Evolutionary conservation across 1,140 invertebrate species (phyloP).

Genomic region (Wiebesia pumilae): DNA sequence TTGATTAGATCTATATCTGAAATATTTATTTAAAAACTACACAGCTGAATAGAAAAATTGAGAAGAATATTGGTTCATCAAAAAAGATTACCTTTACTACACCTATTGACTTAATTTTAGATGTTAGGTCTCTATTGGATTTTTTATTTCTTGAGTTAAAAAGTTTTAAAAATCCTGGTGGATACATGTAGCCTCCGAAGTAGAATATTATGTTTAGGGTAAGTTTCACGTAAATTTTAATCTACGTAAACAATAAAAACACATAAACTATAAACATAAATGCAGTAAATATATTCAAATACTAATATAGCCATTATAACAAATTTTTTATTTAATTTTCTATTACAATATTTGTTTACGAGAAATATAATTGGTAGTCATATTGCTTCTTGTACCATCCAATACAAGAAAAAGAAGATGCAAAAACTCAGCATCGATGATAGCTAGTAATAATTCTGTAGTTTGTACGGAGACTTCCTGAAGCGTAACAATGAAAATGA

Average conservation of each 20-base stretch:
- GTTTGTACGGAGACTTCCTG: neutral
- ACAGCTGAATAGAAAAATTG: no score
- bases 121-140: neutral
- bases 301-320: no score
- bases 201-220: neutral
- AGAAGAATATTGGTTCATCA: neutral
- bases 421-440: neutral
- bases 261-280: no score
- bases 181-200: neutral
- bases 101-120: neutral
- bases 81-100: neutral
- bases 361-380: neutral
- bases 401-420: neutral
- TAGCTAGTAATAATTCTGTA: neutral
- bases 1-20: no score
- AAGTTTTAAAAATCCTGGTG: neutral
- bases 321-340: no score
- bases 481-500: neutral
- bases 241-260: neutral
- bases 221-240: slow-evolving; percentile 20
- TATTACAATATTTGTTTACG: neutral
- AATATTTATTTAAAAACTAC: no score
- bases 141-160: neutral
- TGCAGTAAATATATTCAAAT: no score
- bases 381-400: neutral